Percentiles rank a stretch among this genome's conserved stretches.
phyloP scores from a whole-genome alignment of 2,113 vertebrate genomes.

The Elephas maximus region DNA sequence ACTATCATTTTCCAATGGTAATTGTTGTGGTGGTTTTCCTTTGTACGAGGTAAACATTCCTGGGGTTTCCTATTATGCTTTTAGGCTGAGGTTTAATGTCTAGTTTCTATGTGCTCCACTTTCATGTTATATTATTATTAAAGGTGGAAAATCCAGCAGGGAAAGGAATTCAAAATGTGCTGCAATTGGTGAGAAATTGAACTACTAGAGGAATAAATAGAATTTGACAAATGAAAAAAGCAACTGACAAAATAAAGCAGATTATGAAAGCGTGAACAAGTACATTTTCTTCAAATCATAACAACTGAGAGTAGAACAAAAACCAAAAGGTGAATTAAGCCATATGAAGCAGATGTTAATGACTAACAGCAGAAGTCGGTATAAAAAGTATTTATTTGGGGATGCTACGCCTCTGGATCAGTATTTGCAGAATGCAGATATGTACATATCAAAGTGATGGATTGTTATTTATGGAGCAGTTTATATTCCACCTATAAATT shows the following conservation, averaged over 20 bases:
- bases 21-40: not conserved
- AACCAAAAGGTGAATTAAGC: not conserved
- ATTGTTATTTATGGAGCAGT: not conserved
- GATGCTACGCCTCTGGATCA: not conserved
- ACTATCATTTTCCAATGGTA: conserved; percentile 61
- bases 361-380: not conserved
- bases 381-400: not conserved
- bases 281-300: not conserved
- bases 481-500: conserved; percentile 17
- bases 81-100: conserved; percentile 22
- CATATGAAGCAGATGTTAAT: not conserved
- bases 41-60: not conserved
- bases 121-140: not conserved
- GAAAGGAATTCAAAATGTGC: not conserved
- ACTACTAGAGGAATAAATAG: not conserved
- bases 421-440: not conserved
- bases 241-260: not conserved
- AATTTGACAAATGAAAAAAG: not conserved
- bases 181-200: conserved; percentile 22
- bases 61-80: not conserved
- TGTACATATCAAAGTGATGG: not conserved
- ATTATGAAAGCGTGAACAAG: not conserved
- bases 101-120: not conserved
- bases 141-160: not conserved
- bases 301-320: not conserved